Evolutionary conservation across 2,888 invertebrate species (phyloP), one percentile per base, ranked within the genome.

Genomic region (Hedya salicella): DNA sequence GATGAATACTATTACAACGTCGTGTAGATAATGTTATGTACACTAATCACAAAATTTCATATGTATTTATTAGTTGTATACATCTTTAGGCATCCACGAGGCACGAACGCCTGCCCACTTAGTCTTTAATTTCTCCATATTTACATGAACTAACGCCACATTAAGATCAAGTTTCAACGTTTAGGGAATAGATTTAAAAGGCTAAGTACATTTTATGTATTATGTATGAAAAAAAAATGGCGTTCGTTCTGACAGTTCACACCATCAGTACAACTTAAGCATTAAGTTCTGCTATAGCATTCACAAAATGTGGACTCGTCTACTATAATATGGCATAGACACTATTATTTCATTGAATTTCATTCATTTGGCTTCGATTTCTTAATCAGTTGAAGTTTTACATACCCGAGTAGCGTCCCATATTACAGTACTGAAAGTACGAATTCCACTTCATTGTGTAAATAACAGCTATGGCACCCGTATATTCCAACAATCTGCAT

Each of bases 1-100:
- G 80, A 89, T 89, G 88, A 89, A 54, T 25, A 82, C 88, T 89
- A 89, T 89, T 89, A 89, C 86, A 87, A 86, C 85, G 81, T 82
- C 75, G 81, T 82, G 81, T 81, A 61, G 66, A 66, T 40, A 61
- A 61, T 66, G 61, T 53, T 66, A 74, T 80, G 69, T 72, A 84
- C 78, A 81, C 90, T 91, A 91, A 90, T 91, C 91, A 91, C 91
- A 91, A 84, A 88, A 84, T 87, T 78, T 88, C 89, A 90, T 91
- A 91, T 91, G 90, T 91, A 90, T 89, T 87, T 77, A 86, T 86
- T 78, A 81, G 79, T 89, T 90, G 91, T 91, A 92, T 91, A 90
- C 89, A 81, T 88, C 62, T 83, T 84, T 88, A 90, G 88, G 91
- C 90, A 86, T 86, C 83, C 78, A 79, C 82, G 85, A 87, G 89